Evolutionary conservation across 2,797 vertebrate genomes (phyloP).

Genomic region (Cynodonichthys magdalenae): DNA sequence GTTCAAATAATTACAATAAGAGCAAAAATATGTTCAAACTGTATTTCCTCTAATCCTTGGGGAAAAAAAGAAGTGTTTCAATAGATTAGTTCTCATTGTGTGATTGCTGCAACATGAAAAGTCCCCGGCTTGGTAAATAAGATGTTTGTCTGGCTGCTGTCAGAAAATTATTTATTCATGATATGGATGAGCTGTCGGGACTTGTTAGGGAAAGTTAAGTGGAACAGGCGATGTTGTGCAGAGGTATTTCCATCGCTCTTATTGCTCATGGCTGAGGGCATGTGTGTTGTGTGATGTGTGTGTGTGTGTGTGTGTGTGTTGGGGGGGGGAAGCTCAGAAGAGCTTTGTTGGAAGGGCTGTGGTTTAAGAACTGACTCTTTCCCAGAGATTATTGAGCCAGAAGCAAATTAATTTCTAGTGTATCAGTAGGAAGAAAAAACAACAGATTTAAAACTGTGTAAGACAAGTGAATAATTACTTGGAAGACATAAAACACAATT

Average conservation of each 20-base stretch:
- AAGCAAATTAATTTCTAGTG: background rate
- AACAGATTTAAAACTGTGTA: background rate
- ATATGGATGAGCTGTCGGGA: conserved; percentile 74
- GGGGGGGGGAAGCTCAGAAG: conserved; percentile 12
- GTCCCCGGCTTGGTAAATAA: conserved; percentile 23
- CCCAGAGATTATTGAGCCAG: conserved; percentile 32
- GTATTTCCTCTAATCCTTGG: background rate
- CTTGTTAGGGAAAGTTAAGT: conserved; percentile 60
- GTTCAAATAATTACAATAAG: no score
- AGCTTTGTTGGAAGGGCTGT: conserved; percentile 15
- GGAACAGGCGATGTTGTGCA: conserved; percentile 69
- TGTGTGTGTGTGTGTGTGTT: conserved; percentile 15
- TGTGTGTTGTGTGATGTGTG: conserved; percentile 26
- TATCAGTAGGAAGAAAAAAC: background rate
- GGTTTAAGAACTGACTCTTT: conserved; percentile 13
- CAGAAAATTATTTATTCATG: conserved; percentile 58
- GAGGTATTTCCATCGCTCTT: conserved; percentile 63
- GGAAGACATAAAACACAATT: background rate
- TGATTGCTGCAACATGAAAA: conserved; percentile 17
- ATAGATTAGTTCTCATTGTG: background rate
- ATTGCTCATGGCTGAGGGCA: conserved; percentile 63
- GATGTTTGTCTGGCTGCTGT: conserved; percentile 29
- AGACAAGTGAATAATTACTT: background rate
- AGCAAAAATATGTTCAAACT: background rate
- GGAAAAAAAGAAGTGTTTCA: no score